These are phyloP conservation scores for Holacanthus passer DNA, from an alignment of 2,113 vertebrate genomes.

Conservation along the genomic window DNA sequence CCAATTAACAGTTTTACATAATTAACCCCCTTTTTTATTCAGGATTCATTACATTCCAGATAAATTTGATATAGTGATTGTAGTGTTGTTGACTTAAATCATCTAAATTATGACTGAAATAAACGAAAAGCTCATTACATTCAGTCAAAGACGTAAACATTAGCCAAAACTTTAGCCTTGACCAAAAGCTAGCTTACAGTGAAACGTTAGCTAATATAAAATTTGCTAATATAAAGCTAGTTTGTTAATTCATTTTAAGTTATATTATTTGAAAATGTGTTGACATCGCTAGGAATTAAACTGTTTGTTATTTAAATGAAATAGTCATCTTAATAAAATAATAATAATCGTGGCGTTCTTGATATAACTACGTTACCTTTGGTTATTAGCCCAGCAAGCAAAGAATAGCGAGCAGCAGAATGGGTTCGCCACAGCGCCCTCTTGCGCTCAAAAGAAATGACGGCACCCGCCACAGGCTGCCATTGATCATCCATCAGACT, in stretches of 20 bases:
- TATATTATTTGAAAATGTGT: neutral
- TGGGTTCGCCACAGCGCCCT: neutral
- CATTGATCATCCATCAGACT: no score
- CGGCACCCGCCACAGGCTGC: neutral
- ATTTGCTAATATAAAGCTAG: neutral
- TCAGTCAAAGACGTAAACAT: neutral
- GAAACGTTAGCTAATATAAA: conserved; percentile 2
- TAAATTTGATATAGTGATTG: neutral
- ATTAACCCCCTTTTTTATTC: neutral
- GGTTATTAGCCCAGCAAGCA: neutral
- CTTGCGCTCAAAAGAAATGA: neutral
- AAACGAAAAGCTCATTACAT: neutral
- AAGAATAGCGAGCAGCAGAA: neutral
- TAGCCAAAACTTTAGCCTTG: neutral
- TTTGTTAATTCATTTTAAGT: neutral
- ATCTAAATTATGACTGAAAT: neutral
- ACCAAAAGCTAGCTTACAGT: neutral
- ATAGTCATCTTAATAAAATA: neutral
- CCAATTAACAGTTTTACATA: neutral
- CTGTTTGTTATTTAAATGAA: neutral
- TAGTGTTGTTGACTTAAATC: neutral
- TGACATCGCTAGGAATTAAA: accelerated
- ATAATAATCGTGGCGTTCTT: neutral
- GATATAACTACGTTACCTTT: neutral
- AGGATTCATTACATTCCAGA: neutral